Conservation (phyloP, 2,113 vertebrate species). For the Fregetta grallaria region DNA sequence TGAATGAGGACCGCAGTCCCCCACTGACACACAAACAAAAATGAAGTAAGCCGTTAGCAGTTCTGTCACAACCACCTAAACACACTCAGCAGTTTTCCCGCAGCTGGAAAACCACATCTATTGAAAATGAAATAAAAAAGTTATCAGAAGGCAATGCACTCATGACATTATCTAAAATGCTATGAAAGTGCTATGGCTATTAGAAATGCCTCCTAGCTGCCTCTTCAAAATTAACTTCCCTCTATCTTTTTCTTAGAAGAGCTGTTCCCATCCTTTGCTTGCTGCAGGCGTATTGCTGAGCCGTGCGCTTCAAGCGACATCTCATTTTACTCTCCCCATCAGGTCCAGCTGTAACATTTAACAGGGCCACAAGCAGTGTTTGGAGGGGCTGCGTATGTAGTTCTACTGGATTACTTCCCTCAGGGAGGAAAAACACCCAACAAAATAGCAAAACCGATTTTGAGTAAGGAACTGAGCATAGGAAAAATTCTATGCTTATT, state of each 20-base stretch:
- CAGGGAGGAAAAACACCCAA: fast-evolving
- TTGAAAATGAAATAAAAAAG: neutral
- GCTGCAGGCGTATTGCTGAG: neutral
- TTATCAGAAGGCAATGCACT: neutral
- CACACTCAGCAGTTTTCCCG: fast-evolving
- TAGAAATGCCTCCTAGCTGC: neutral
- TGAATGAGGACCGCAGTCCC: neutral
- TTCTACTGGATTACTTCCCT: neutral
- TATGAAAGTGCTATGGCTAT: neutral
- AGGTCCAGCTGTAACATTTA: neutral
- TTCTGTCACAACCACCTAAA: neutral
- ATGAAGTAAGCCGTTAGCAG: neutral
- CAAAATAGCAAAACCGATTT: neutral
- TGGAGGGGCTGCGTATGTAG: neutral
- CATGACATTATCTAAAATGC: neutral
- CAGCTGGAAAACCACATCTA: neutral
- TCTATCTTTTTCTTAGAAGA: neutral
- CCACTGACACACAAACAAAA: neutral
- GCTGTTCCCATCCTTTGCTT: neutral
- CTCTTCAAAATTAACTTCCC: neutral
- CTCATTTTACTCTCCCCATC: neutral
- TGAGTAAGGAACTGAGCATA: neutral
- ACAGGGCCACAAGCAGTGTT: neutral
- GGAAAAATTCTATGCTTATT: neutral
- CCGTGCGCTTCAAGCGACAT: neutral